A percentile compares a stretch with the other conserved stretches of the same genome.
These are phyloP conservation scores for Sciaenops ocellatus DNA, from an alignment of 2,797 vertebrate genomes.

Conservation along the genomic window DNA sequence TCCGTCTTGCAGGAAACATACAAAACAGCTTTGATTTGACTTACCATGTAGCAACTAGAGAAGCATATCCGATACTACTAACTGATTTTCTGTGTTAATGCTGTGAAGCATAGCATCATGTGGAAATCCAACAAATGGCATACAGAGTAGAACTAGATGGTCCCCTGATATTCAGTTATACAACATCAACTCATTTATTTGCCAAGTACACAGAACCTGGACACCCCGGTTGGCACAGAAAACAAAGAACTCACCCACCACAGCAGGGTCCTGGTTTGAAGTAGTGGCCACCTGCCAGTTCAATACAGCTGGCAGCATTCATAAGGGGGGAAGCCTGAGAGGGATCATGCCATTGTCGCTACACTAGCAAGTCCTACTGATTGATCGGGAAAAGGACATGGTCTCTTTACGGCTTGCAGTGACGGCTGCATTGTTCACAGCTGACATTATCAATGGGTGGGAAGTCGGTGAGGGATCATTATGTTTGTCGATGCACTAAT, in stretches of 20 bases:
- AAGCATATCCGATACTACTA: background rate
- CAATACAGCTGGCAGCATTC: background rate
- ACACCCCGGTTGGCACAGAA: background rate
- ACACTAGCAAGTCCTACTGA: background rate
- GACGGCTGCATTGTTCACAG: background rate
- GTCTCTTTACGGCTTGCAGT: background rate
- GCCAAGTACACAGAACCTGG: background rate
- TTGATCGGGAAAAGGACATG: background rate
- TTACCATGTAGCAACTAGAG: background rate
- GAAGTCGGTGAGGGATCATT: constrained; percentile 16
- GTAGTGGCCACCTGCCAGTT: background rate
- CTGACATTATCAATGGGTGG: background rate
- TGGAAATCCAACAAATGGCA: background rate
- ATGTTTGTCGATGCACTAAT: constrained; percentile 5
- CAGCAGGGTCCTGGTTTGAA: background rate
- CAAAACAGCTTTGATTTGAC: background rate
- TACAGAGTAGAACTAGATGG: constrained; percentile 1
- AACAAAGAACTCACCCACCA: background rate
- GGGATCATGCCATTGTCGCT: background rate
- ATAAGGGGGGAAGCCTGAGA: background rate
- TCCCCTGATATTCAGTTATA: background rate
- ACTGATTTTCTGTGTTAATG: background rate
- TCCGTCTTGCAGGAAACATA: background rate
- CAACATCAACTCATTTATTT: background rate
- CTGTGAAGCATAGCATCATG: background rate